Evolutionary conservation across 2,113 vertebrate genomes (phyloP).

Genomic region (Cettia cetti): DNA sequence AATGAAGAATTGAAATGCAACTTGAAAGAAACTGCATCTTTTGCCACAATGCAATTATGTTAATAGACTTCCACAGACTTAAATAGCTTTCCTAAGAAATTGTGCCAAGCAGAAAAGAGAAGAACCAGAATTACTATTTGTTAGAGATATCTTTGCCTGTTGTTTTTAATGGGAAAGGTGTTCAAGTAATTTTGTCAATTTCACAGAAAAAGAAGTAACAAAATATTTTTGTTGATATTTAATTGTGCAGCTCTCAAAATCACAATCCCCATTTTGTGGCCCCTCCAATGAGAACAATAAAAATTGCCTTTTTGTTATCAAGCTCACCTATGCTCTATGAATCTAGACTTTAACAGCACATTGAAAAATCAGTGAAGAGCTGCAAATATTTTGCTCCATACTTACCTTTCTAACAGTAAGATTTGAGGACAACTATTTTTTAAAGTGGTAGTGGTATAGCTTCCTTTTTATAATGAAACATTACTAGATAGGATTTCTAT

Average conservation of each 20-base stretch:
- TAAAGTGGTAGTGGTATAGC: neutral
- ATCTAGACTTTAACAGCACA: neutral
- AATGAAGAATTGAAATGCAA: neutral
- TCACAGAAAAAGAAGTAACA: neutral
- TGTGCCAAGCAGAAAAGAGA: neutral
- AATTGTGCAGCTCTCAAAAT: slow-evolving; percentile 3
- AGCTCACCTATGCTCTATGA: neutral
- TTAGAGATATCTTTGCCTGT: neutral
- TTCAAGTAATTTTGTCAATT: neutral
- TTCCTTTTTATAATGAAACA: neutral
- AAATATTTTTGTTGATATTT: neutral
- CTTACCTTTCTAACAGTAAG: neutral
- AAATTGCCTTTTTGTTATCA: neutral
- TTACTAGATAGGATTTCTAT: neutral
- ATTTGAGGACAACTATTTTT: neutral
- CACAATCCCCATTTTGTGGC: neutral
- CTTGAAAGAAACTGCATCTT: slow-evolving; percentile 7
- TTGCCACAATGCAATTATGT: neutral
- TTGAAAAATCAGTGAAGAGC: neutral
- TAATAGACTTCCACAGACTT: neutral
- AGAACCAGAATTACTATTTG: neutral
- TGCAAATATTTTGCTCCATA: neutral
- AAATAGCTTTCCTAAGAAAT: neutral
- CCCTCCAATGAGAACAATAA: neutral
- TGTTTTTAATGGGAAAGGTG: neutral